Evolutionary conservation across 2,888 invertebrate species (phyloP), one percentile per base, ranked within the genome.

Genomic region (Mellilla xanthometata): DNA sequence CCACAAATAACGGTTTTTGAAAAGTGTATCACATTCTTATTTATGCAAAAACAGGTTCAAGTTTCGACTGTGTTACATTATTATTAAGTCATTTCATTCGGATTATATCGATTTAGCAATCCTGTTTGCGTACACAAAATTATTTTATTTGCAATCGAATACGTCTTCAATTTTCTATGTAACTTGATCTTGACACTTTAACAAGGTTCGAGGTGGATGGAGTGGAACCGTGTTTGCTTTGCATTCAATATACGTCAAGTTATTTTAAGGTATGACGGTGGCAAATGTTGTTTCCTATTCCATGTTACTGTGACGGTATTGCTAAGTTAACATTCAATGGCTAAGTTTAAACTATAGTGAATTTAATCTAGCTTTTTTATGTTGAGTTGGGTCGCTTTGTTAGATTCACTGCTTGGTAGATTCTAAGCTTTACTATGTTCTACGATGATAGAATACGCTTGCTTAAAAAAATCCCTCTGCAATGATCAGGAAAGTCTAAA

Each of bases 191-290:
- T 49, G 35, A 39, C 51, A 46, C 42, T 39, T 36, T 30, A 38
- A 41, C 47, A 52, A 48, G 41, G 41, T 41, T 29, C 38, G n/a
- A 23, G 28, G 39, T 28, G 13, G 32, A 34, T 26, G 8, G 26
- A 39, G 39, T 27, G 13, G 35, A 35, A 23, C 27, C 43, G 46
- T 55, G 52, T 62, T 58, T 59, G 54, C 60, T 68, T 70, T 62
- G 60, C 62, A 65, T 63, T 71, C 60, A 68, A 68, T 65, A 65
- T 58, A 49, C 49, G 54, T 31, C 45, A 50, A 50, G 54, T 59
- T 72, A 76, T 73, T 73, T 72, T 58, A 52, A 72, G 70, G 55
- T 47, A 68, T 78, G 80, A 79, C 77, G 70, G 58, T 59, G 54
- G 35, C 43, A 13, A 24, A 24, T 12, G 19, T 10, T 35, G 7